Conservation (phyloP, 1,140 invertebrate species). For the Drosophila pandora region DNA sequence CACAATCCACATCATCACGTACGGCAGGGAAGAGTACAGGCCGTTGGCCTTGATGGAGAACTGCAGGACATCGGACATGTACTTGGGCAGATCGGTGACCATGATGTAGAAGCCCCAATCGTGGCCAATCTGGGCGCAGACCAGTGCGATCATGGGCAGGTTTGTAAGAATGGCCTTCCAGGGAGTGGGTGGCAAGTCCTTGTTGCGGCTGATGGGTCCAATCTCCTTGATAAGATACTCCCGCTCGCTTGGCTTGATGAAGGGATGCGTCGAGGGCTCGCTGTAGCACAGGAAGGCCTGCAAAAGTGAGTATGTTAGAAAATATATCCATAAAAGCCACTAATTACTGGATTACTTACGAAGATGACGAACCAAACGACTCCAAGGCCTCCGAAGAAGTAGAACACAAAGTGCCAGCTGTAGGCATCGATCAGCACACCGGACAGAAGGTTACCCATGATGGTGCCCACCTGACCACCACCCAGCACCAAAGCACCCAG, state of each 20-base stretch:
- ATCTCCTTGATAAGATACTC: constrained; percentile 89
- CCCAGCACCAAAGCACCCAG: constrained; percentile 90
- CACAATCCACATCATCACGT: constrained; percentile 90
- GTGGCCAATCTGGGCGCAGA: constrained; percentile 91
- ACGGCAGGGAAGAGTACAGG: constrained; percentile 88
- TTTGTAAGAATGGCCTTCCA: constrained; percentile 91
- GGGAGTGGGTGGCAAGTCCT: constrained; percentile 87
- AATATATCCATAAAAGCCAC: not conserved
- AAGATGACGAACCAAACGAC: constrained; percentile 90
- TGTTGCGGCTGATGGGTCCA: constrained; percentile 84
- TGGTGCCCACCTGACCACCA: constrained; percentile 89
- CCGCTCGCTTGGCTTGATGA: constrained; percentile 91
- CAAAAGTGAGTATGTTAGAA: not conserved
- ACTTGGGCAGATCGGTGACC: constrained; percentile 96
- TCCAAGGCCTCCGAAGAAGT: constrained; percentile 91
- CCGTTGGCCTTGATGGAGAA: constrained; percentile 91
- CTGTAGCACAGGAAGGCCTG: constrained; percentile 89
- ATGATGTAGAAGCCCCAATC: constrained; percentile 98
- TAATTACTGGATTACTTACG: constrained; percentile 83
- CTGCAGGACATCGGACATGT: constrained; percentile 94
- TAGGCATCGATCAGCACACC: constrained; percentile 88
- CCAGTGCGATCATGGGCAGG: constrained; percentile 89
- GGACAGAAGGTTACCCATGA: constrained; percentile 89
- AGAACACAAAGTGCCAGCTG: constrained; percentile 92
- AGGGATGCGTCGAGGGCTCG: constrained; percentile 92